Evolutionary conservation across 1,140 invertebrate genomes (phyloP).

Genomic region (Saccostrea glomerata): DNA sequence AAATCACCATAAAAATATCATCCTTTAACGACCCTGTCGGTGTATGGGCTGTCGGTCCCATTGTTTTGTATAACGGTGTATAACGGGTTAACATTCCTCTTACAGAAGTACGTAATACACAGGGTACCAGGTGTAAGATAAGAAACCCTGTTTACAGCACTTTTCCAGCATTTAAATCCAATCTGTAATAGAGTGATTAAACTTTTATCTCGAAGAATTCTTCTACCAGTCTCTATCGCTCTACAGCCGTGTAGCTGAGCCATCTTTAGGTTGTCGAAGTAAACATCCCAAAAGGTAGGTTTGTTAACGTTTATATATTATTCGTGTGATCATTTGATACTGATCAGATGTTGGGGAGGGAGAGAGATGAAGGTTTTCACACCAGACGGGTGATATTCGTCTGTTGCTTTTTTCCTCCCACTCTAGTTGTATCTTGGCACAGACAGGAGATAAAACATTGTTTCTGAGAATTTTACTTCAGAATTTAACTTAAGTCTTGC

Average conservation of each 20-base stretch:
- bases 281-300: neutral
- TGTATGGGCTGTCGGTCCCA: neutral
- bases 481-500: no score
- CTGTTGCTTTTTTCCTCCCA: no score
- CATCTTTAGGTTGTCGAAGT: neutral
- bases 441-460: no score
- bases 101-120: constrained; percentile 12
- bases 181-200: constrained; percentile 10
- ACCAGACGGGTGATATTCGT: neutral
- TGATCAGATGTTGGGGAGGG: neutral
- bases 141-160: constrained; percentile 19
- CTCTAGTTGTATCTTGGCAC: no score
- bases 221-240: neutral
- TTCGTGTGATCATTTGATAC: neutral
- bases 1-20: neutral
- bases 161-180: constrained; percentile 28
- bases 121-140: neutral
- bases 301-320: neutral
- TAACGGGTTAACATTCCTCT: constrained; percentile 20
- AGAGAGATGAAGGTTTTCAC: neutral
- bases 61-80: constrained; percentile 5
- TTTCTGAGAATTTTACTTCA: no score
- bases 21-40: neutral
- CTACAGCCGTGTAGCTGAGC: neutral
- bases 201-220: neutral